Evolutionary conservation across 2,113 vertebrate species (phyloP), one percentile per base, ranked within the genome.

Genomic region (Dasyprocta punctata): DNA sequence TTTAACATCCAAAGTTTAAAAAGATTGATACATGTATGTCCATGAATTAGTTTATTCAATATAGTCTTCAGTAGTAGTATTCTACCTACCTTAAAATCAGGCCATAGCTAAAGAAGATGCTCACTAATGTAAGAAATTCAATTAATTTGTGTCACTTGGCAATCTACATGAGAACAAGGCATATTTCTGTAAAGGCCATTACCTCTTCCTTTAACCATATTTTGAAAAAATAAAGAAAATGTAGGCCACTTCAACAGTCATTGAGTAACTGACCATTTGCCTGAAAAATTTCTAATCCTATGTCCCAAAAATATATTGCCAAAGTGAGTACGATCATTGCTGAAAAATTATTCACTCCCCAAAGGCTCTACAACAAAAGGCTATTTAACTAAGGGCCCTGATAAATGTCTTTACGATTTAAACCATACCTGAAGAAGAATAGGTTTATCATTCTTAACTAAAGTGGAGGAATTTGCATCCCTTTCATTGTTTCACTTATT

Each of bases 401-500:
- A 33, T 44, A 85, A 95, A 82, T 73, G 41, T 24, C 60, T 16
- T 80, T 63, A 52, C 11, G 91, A 24, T 86, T 85, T 86, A 95
- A 94, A 77, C 7, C 9, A 36, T 12, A 77, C 38, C 41, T 56
- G 61, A 90, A 38, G 73, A 92, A 75, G 58, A 84, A 71, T 2
- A 97, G 82, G 92, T 97, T 65, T 97, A 96, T 96, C 89, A 97
- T 98, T 98, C 97, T 94, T 98, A 86, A 96, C 33, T 85, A 98
- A 98, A 95, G 95, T 97, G 96, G 98, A 97, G 87, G 10, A 92
- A 95, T 94, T 89, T 98, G 89, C 77, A 93, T 92, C 85, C 92
- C 61, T 97, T 92, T 97, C 97, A 98, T 98, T 98, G 95, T 89
- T 96, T 54, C 61, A 97, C 93, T 98, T 98, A 98, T 98, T 97